Evolutionary conservation across 2,113 vertebrate species (phyloP), one percentile per base, ranked within the genome.

Genomic region (Willisornis vidua): DNA sequence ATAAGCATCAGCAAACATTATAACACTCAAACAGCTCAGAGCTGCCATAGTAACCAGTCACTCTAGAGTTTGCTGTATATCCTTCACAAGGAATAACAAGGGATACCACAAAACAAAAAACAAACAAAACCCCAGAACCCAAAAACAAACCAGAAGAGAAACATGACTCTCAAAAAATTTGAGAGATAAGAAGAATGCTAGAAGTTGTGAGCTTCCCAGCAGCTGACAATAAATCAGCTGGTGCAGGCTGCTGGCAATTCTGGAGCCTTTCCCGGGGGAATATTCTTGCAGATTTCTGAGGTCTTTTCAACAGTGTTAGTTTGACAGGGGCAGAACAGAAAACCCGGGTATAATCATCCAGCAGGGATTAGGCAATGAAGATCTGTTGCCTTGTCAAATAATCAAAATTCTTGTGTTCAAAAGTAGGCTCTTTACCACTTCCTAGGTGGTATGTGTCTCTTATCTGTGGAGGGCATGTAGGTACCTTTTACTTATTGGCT

Each of bases 1-100:
- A 95, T 97, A 96, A 96, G 77, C 90, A 92, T 96, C 95, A 94
- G 77, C 93, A 94, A 95, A 94, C 76, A 87, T 92, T 93, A 78
- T 94, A 93, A 93, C 71, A 54, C 66, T 82, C 88, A 94, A 71
- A 79, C 94, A 89, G 86, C 66, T 94, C 88, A 72, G 83, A 93
- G 92, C 88, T 96, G 90, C 94, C 73, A 90, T 93, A 96, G 96
- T 94, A 97, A 96, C 90, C 86, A 70, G 24, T 20, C 66, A 92
- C 76, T 79, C 61, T 54, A 33, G 88, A 89, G 54, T 79, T 92
- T 0, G 0, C 48, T 76, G 19, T 73, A 29, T 75, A 55, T 20
- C 62, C 70, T 90, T 46, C 57, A 25, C 70, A 46, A 85, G 90
- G 90, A 90, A 59, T 43, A 80, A 57, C 41, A 78, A 61, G 46